A percentile compares a stretch with the other conserved stretches of the same genome.
phyloP scores from a whole-genome alignment of 2,888 invertebrate genomes.

The Autographa gamma region DNA sequence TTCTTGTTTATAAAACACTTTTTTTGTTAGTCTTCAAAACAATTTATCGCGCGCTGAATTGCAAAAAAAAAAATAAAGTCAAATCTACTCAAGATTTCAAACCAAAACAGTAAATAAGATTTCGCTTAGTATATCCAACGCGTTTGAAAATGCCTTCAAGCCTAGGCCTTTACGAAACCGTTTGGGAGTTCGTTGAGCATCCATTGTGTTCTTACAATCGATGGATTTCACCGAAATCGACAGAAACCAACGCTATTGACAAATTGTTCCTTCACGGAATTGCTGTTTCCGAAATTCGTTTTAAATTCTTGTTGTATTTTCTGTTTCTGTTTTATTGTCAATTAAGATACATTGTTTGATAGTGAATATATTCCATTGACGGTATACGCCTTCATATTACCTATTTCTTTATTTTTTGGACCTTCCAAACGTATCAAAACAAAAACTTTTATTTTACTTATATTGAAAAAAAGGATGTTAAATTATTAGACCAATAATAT shows the following conservation, averaged over 20 bases:
- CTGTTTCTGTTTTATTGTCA: neutral
- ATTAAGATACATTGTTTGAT: neutral
- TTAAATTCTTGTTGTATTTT: neutral
- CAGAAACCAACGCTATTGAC: conserved; percentile 9
- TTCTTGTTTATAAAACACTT: too few relatives aligned
- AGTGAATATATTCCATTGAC: neutral
- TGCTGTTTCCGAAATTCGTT: conserved; percentile 9
- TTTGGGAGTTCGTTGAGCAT: conserved; percentile 25
- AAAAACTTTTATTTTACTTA: too few relatives aligned
- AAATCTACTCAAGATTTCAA: too few relatives aligned
- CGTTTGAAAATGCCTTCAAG: neutral
- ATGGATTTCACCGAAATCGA: conserved; percentile 21
- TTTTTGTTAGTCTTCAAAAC: too few relatives aligned
- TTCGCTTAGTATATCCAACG: conserved; percentile 4
- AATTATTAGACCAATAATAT: too few relatives aligned
- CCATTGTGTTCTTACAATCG: conserved; percentile 41
- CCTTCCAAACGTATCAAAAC: too few relatives aligned
- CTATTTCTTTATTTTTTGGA: too few relatives aligned
- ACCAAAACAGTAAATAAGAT: neutral
- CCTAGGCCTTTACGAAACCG: neutral
- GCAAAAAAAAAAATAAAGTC: too few relatives aligned
- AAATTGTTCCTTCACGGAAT: conserved; percentile 10
- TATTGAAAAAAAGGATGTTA: too few relatives aligned
- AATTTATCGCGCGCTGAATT: too few relatives aligned
- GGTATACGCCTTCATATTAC: too few relatives aligned